Conservation (phyloP, 2,888 invertebrate species). For the Torymus auratus region DNA sequence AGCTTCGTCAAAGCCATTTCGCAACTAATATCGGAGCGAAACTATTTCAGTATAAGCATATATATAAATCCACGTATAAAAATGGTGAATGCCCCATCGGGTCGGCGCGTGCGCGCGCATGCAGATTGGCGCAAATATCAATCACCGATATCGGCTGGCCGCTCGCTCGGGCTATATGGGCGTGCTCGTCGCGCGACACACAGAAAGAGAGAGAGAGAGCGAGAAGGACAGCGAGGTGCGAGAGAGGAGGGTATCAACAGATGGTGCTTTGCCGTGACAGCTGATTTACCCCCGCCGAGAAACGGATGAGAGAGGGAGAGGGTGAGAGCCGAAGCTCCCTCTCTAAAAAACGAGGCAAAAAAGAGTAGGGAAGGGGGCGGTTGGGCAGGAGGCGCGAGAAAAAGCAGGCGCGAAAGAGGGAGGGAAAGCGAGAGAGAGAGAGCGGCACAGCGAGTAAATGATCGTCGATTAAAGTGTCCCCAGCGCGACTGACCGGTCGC, state of each 20-base stretch:
- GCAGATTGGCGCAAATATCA: conserved; percentile 64
- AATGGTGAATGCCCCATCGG: too few relatives aligned
- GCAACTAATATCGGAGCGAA: too few relatives aligned
- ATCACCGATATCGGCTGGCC: conserved; percentile 62
- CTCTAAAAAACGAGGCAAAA: conserved; percentile 21
- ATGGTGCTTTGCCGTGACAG: conserved; percentile 62
- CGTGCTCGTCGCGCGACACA: conserved; percentile 4
- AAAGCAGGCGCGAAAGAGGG: conserved; percentile 41
- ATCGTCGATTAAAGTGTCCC: conserved; percentile 73
- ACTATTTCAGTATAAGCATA: too few relatives aligned
- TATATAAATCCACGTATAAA: too few relatives aligned
- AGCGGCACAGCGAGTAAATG: conserved; percentile 67
- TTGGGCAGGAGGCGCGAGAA: conserved; percentile 23
- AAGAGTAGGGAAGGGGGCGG: conserved; percentile 1
- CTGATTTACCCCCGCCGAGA: conserved; percentile 56
- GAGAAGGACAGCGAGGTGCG: conserved; percentile 5
- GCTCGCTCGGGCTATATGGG: neutral
- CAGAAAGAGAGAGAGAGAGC: conserved; percentile 37
- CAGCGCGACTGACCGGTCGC: conserved; percentile 57
- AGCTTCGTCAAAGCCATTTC: too few relatives aligned
- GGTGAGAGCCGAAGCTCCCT: conserved; percentile 36
- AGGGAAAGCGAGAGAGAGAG: too few relatives aligned
- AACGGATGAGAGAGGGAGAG: conserved; percentile 1
- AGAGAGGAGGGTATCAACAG: conserved; percentile 66
- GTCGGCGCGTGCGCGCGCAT: conserved; percentile 21